Percentiles rank a stretch among this genome's conserved stretches.
Evolutionary conservation across 2,797 vertebrate species (phyloP).

Genomic region (Silurus lanzhouensis): DNA sequence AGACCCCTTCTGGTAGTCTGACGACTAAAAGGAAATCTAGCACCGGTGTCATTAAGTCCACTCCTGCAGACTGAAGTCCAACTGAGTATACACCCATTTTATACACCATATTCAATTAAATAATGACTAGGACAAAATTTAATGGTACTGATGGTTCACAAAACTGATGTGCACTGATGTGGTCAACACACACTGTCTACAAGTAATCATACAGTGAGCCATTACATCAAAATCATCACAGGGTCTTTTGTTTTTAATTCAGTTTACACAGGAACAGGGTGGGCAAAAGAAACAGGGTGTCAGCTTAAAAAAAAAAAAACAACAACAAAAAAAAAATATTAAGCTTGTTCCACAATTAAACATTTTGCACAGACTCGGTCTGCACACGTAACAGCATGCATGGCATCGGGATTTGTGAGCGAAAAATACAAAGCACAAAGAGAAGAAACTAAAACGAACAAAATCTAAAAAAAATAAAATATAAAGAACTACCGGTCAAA

Average conservation of each 20-base stretch:
- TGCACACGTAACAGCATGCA: conserved; percentile 53
- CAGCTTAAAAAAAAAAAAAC: background rate
- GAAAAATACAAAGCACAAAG: conserved; percentile 35
- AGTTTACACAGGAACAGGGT: conserved; percentile 38
- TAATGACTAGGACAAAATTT: background rate
- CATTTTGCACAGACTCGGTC: conserved; percentile 38
- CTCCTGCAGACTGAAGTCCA: too few relatives aligned
- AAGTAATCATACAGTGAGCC: background rate
- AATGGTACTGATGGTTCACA: background rate
- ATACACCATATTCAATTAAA: background rate
- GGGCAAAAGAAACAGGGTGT: conserved; percentile 15
- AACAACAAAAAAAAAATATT: background rate
- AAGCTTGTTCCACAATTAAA: conserved; percentile 46
- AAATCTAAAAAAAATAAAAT: conserved; percentile 26
- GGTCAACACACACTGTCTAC: background rate
- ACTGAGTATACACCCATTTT: background rate
- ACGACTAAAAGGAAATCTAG: too few relatives aligned
- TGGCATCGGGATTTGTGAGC: conserved; percentile 30
- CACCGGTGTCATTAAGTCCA: background rate
- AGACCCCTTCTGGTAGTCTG: background rate
- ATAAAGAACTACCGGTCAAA: conserved; percentile 42
- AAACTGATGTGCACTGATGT: background rate
- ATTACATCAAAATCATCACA: background rate
- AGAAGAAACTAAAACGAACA: conserved; percentile 18
- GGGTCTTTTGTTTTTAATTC: conserved; percentile 28